Base-by-base conservation (phyloP, 2,797 vertebrate genomes). In the Ptychobarbus kaznakovi region DNA sequence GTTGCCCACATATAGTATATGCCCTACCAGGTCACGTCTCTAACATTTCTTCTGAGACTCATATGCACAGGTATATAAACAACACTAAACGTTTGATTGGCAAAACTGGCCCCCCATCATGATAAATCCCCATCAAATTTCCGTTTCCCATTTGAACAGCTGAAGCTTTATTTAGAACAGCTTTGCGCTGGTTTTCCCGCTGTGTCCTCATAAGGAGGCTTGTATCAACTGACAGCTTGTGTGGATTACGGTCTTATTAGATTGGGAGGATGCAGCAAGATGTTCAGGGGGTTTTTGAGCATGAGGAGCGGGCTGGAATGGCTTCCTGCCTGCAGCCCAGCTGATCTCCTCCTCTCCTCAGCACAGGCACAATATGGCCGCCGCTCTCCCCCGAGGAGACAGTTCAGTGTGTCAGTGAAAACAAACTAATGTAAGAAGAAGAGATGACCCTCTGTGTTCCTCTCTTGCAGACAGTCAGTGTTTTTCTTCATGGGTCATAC, bases 211-310 rank as follows among this genome's bases (percentile, higher is more conserved):
- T 94, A 94, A 93, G 93, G 93, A 94, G 89, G 93, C 93, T 94
- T 95, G 95, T 95, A 96, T 95, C 94, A 95, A 95, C 93, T 95
- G 94, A 95, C 95, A 96, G 95, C 95, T 96, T 95, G 95, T 95
- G 94, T 94, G 95, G 95, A 95, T 95, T 95, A 95, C 90, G 89
- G 92, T 94, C 94, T 95, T 95, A 94, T 96, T 95, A 95, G 93
- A 94, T 92, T 92, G 92, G 91, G 93, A 95, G 93, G 93, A 95
- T 93, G 94, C 93, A 88, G 93, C 95, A 96, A 95, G 94, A 95
- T 95, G 95, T 94, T 94, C 90, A 91, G 94, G 92, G 94, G 92
- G 93, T 90, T 94, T 94, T 91, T 93, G 91, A 94, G 93, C 92
- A 92, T 91, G 90, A 92, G 90, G 87, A 92, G 75, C 90, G 90